Evolutionary conservation across 2,888 invertebrate genomes (phyloP), one percentile per base, ranked within the genome.

Genomic region (Ceriagrion tenellum): DNA sequence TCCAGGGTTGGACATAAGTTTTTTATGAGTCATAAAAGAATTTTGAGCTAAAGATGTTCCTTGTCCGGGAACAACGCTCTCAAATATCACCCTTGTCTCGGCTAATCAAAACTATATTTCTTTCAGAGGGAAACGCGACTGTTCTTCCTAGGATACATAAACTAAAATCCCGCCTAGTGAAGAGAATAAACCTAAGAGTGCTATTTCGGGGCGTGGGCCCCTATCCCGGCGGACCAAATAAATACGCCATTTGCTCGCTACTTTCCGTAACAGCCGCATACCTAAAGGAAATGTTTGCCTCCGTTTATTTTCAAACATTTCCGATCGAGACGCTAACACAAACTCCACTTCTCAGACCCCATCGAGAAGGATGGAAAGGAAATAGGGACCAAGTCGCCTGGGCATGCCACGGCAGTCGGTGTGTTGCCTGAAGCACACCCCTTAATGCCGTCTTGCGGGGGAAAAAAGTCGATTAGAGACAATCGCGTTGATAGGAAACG

Each of bases 101-200:
- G 63, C 93, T 93, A 40, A 69, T 93, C 69, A 63, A 93, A 93
- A 93, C 93, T 63, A 93, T 93, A 93, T 47, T 93, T 93, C 93
- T 93, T 63, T 93, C 93, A 93, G 93, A 93, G 93, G 69, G 63
- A 56, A 93, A 93, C 63, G 69, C 93, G 69, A 93, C 40, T 69
- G 93, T 93, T 91, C 91, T 69, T 55, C 47, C 93, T 47, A 69
- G 93, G 69, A 69, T 69, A 93, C 69, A 93, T 63, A 93, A 93
- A 93, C 93, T 47, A 40, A 69, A 69, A n/a, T 13, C 93, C n/a
- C 69, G 93, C 59, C 91, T 69, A 91, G 63, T 26, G 47, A 93
- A 59, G 69, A 63, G 93, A 93, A 93, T 93, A 91, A 91, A 63
- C 91, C 8, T 69, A 30, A 63, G 93, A 93, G 74, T 93, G 69